Percentiles rank a stretch among this genome's conserved stretches.
Conservation (phyloP, 2,888 invertebrate genomes). For the Drosophila tripunctata region DNA sequence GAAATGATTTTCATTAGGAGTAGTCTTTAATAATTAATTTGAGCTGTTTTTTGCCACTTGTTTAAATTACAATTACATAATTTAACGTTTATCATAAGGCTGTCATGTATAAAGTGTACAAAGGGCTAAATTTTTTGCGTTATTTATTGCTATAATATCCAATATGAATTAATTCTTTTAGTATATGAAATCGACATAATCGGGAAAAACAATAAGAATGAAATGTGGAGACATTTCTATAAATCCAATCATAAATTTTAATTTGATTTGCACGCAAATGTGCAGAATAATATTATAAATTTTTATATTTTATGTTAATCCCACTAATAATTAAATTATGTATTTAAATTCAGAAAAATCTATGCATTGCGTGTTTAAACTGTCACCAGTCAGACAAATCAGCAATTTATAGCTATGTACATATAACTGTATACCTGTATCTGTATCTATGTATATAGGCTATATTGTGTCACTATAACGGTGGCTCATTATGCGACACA, state of each 20-base stretch:
- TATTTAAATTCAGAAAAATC: background rate
- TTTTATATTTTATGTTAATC: too few species aligned
- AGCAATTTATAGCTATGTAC: constrained; percentile 3
- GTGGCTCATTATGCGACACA: constrained; percentile 43
- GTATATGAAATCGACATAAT: too few species aligned
- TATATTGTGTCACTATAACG: constrained; percentile 7
- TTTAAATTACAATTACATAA: background rate
- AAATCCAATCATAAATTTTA: constrained; percentile 2
- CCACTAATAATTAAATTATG: too few species aligned
- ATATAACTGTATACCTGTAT: constrained; percentile 1
- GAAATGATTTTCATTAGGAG: background rate
- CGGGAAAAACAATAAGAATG: constrained; percentile 4
- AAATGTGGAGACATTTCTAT: background rate
- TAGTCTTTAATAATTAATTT: background rate
- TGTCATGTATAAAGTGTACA: background rate
- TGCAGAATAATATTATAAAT: background rate
- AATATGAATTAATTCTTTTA: too few species aligned
- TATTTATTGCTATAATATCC: too few species aligned
- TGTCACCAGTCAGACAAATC: background rate
- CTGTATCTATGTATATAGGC: constrained; percentile 10
- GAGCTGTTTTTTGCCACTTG: background rate
- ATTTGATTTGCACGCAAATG: constrained; percentile 2
- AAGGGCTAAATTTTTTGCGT: too few species aligned
- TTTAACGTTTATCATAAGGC: background rate
- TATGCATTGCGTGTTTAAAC: background rate